Percentiles rank a stretch among this genome's conserved stretches.
Conservation (phyloP, 2,113 vertebrate genomes). For the Vimba vimba region DNA sequence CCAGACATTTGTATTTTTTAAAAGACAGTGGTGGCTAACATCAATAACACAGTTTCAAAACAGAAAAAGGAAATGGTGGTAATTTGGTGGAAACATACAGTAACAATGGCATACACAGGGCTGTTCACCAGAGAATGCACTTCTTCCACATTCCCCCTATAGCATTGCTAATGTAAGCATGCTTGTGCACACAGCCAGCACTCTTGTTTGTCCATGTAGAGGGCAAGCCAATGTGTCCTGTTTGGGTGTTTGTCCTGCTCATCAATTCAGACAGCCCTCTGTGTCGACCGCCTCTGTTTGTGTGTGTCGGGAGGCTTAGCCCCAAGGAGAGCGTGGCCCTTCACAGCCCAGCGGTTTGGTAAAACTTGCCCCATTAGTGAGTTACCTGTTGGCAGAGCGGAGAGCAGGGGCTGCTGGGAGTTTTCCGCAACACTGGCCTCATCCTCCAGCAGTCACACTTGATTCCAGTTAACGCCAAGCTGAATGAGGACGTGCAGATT, state of each 20-base stretch:
- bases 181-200: neutral
- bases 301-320: neutral
- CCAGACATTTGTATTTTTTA: neutral
- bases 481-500: constrained; percentile 27
- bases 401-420: constrained; percentile 41
- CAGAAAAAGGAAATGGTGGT: neutral
- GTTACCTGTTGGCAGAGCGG: constrained; percentile 45
- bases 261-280: constrained; percentile 13
- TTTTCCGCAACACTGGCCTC: constrained; percentile 37
- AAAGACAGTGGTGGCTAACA: neutral
- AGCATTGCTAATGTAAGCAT: neutral
- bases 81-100: neutral
- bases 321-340: constrained; percentile 22
- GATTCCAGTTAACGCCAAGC: constrained; percentile 2
- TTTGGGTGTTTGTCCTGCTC: constrained; percentile 41
- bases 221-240: constrained; percentile 28
- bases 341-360: constrained; percentile 32
- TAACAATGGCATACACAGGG: neutral
- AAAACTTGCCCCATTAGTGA: constrained; percentile 43
- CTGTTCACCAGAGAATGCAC: neutral
- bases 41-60: neutral
- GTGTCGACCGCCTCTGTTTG: constrained; percentile 7
- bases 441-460: constrained; percentile 27
- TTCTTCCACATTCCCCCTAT: neutral
- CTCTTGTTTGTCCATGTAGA: constrained; percentile 25